A percentile compares a stretch with the other conserved stretches of the same genome.
Conservation (phyloP, 1,140 invertebrate genomes). For the Drosophila athabasca region DNA sequence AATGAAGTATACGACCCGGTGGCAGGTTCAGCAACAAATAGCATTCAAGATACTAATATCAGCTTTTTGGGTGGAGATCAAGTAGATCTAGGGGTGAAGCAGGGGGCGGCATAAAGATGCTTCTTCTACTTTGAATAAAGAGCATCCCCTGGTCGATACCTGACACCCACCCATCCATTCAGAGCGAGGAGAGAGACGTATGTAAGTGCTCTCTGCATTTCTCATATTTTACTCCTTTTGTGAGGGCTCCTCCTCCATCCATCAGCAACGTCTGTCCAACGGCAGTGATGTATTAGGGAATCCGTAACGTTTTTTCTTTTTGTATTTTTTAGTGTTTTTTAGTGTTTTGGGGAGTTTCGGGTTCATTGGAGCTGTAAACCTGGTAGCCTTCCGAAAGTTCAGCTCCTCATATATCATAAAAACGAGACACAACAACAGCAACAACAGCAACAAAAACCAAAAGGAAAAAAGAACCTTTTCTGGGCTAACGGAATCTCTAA, state of each 20-base stretch:
- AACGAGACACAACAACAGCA: slow-evolving; percentile 14
- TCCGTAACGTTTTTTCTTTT: too few species aligned
- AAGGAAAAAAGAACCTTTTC: slow-evolving; percentile 21
- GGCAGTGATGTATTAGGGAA: slow-evolving; percentile 12
- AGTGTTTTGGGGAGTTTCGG: not conserved
- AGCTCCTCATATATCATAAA: slow-evolving; percentile 25
- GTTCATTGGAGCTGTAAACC: slow-evolving; percentile 24
- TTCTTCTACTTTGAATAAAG: too few species aligned
- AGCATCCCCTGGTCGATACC: too few species aligned
- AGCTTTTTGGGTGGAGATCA: not conserved
- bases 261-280: too few species aligned
- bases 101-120: too few species aligned
- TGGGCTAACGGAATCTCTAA: slow-evolving; percentile 67
- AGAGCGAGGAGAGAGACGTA: too few species aligned
- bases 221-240: too few species aligned
- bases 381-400: slow-evolving; percentile 35
- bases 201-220: too few species aligned
- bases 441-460: slow-evolving; percentile 12
- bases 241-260: too few species aligned
- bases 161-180: too few species aligned
- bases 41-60: not conserved
- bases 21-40: slow-evolving; percentile 1
- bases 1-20: slow-evolving; percentile 40
- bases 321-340: too few species aligned
- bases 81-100: too few species aligned